These are phyloP conservation scores for Cancer borealis DNA, from an alignment of 2,888 invertebrate genomes.

Conservation along the genomic window DNA sequence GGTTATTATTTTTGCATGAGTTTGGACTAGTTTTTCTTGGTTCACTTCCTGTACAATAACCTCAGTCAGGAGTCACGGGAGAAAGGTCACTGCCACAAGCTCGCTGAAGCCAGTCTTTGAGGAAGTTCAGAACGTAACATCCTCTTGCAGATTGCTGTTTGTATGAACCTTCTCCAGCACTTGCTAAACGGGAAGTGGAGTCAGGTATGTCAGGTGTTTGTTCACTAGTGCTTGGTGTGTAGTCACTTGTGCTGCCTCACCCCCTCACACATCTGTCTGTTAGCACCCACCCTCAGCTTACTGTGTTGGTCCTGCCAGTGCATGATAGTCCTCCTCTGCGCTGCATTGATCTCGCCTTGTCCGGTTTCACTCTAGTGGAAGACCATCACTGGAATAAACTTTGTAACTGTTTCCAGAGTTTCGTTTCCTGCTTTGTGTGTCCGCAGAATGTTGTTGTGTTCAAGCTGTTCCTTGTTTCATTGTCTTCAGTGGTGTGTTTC, in stretches of 20 bases:
- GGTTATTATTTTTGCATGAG: constrained; percentile 8
- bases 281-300: neutral
- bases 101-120: constrained; percentile 15
- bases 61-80: constrained; percentile 18
- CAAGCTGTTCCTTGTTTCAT: neutral
- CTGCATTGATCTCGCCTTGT: neutral
- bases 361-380: neutral
- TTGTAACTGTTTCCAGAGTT: neutral
- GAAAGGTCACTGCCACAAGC: neutral
- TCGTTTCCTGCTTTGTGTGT: neutral
- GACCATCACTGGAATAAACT: neutral
- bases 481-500: neutral
- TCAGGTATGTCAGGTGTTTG: constrained; percentile 65
- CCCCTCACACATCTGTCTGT: neutral
- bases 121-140: constrained; percentile 59
- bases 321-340: neutral
- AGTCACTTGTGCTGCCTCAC: constrained; percentile 31
- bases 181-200: constrained; percentile 52
- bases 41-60: neutral
- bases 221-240: constrained; percentile 32
- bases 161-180: constrained; percentile 67
- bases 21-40: neutral
- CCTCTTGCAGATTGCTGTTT: constrained; percentile 71
- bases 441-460: neutral
- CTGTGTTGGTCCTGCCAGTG: constrained; percentile 26